Percentiles rank a stretch among this genome's conserved stretches.
Evolutionary conservation across 1,140 invertebrate genomes (phyloP).

Genomic region (Bombus sylvicola): DNA sequence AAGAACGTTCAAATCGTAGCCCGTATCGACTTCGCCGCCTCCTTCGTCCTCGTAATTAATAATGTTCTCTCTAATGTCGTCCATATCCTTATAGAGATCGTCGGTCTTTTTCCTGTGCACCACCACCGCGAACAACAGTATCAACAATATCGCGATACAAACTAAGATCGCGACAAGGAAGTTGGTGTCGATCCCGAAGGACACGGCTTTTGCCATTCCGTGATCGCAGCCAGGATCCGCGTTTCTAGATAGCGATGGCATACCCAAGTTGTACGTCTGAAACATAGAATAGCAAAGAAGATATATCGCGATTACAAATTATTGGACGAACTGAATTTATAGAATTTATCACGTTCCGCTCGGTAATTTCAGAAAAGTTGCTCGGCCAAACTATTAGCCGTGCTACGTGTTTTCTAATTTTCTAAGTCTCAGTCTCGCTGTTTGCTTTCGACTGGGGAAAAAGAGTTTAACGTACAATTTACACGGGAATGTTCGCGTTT

Average conservation of each 20-base stretch:
- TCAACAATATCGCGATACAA: constrained; percentile 89
- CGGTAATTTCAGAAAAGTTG: too few species aligned
- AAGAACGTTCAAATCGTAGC: constrained; percentile 96
- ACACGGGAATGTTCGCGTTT: too few species aligned
- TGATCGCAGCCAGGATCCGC: constrained; percentile 88
- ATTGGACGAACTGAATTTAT: background rate
- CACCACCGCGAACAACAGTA: constrained; percentile 93
- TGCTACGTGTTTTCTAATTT: too few species aligned
- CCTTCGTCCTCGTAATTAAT: constrained; percentile 99
- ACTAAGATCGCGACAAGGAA: constrained; percentile 93
- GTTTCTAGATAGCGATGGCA: constrained; percentile 87
- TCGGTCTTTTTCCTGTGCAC: constrained; percentile 92
- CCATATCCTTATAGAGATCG: constrained; percentile 95
- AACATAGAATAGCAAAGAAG: background rate
- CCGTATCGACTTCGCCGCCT: constrained; percentile 96
- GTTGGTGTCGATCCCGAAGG: constrained; percentile 91
- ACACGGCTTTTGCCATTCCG: constrained; percentile 88
- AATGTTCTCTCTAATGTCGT: constrained; percentile 98
- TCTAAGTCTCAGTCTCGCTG: too few species aligned
- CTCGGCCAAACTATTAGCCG: too few species aligned
- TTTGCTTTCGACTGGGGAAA: too few species aligned
- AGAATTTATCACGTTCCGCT: background rate
- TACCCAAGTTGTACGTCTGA: constrained; percentile 90
- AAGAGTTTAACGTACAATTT: too few species aligned
- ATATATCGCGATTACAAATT: background rate